Base-by-base conservation (phyloP, 2,888 invertebrate species). In the Tipula helvola region DNA sequence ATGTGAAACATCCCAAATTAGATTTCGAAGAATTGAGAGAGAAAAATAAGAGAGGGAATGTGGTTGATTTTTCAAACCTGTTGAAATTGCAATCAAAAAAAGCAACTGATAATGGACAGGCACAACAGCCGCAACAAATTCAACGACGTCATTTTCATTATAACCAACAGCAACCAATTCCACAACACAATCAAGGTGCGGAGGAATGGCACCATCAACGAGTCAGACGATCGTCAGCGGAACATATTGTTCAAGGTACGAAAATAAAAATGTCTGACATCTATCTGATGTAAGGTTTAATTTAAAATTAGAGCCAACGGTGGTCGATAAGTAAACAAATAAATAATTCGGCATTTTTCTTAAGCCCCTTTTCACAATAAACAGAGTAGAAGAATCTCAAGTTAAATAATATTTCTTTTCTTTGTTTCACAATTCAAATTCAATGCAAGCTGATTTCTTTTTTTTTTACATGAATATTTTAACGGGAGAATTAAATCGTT, bases 1-100 rank as follows among this genome's bases (percentile, higher is more conserved):
- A 95, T 89, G 93, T 95, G 87, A 95, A 95, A 90, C 95, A 95
- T 91, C 94, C 95, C 4, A 95, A 95, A 92, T 91, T 95, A 92
- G 93, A 93, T 88, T 91, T 93, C 52, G 89, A 90, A 18, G 91
- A 92, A 87, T 88, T 91, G 87, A 90, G 90, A 3, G 91, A 91
- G 83, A 91, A 91, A 87, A 90, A 90, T 88, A 89, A 90, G 87
- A 89, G 88, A 87, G 89, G 92, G 87, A 92, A 91, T 88, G 90
- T 89, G 87, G 90, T 90, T 12, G 91, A 91, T 88, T 91, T 91
- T 88, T 90, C 91, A n/a, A 90, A 90, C 88, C 88, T 91, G 85
- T 88, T 90, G 87, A 90, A 90, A 87, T 86, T 89, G 36, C 89
- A 89, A 4, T 90, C 90, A 2, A 90, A 90, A 88, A 91, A 91